Percentiles rank a stretch among this genome's conserved stretches.
phyloP scores from a whole-genome alignment of 1,140 invertebrate genomes.

The Atta colombica region DNA sequence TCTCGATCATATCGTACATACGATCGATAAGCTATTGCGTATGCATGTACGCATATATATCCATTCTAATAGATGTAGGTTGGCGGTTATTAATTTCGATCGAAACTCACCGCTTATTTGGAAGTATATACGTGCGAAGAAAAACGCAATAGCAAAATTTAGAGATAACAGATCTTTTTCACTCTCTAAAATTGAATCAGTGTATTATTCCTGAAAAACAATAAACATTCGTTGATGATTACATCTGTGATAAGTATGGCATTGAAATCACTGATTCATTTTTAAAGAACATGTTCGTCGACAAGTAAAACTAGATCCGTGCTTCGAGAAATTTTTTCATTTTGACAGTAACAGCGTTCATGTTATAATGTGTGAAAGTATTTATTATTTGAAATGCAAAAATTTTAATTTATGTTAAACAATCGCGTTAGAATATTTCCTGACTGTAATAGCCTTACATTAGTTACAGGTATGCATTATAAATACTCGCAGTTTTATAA shows the following conservation, averaged over 20 bases:
- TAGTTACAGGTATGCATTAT: background rate
- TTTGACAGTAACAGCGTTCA: background rate
- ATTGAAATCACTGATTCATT: too few relatives aligned
- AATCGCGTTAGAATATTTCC: background rate
- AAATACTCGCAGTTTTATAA: conserved; percentile 14
- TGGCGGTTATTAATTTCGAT: conserved; percentile 53
- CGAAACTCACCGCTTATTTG: conserved; percentile 22
- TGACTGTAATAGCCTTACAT: background rate
- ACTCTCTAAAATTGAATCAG: too few relatives aligned
- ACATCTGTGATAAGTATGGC: too few relatives aligned
- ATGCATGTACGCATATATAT: conserved; percentile 39
- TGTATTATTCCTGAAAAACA: too few relatives aligned
- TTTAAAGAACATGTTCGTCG: too few relatives aligned
- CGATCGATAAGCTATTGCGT: conserved; percentile 51
- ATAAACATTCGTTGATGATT: too few relatives aligned
- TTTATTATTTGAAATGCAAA: background rate
- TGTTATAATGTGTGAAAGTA: background rate
- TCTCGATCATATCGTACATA: conserved; percentile 27
- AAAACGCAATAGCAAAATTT: background rate
- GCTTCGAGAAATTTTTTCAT: background rate
- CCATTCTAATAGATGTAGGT: conserved; percentile 51
- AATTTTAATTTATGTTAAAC: background rate
- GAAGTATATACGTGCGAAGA: background rate
- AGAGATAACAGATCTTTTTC: background rate
- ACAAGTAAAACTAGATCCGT: background rate